These are phyloP conservation scores for Melanaphis sacchari DNA, from an alignment of 1,140 invertebrate genomes.

Conservation along the genomic window DNA sequence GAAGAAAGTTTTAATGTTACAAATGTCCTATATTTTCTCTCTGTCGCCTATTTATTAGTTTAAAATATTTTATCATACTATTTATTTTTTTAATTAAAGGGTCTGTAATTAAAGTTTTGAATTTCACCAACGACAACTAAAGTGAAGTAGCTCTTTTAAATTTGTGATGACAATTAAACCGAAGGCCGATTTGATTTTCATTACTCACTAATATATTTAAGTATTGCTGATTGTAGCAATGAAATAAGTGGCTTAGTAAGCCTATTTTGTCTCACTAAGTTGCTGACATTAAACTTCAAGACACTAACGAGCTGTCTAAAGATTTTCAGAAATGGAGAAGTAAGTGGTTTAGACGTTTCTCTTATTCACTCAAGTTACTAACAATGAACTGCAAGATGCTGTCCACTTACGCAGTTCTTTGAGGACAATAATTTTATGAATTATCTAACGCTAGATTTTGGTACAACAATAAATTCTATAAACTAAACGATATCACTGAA, in stretches of 20 bases:
- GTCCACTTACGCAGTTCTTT: background rate
- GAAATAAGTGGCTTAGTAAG: background rate
- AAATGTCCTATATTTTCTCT: background rate
- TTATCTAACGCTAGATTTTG: background rate
- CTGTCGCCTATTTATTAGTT: no score
- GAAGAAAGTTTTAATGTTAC: background rate
- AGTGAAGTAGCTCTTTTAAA: background rate
- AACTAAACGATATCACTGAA: background rate
- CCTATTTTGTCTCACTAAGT: background rate
- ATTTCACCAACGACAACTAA: background rate
- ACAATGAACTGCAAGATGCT: background rate
- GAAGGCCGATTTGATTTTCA: background rate
- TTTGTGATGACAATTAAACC: background rate
- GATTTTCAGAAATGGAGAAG: background rate
- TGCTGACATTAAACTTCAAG: background rate
- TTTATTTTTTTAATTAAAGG: background rate
- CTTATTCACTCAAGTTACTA: background rate
- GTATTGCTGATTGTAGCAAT: conserved; percentile 1
- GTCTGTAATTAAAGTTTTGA: background rate
- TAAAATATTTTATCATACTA: no score
- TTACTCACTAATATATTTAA: background rate
- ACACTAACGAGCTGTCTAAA: background rate
- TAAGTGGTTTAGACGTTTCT: background rate
- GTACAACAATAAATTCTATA: background rate
- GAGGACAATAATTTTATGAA: background rate